phyloP scores from a whole-genome alignment of 2,888 invertebrate genomes.

The Lissonota sp. region DNA sequence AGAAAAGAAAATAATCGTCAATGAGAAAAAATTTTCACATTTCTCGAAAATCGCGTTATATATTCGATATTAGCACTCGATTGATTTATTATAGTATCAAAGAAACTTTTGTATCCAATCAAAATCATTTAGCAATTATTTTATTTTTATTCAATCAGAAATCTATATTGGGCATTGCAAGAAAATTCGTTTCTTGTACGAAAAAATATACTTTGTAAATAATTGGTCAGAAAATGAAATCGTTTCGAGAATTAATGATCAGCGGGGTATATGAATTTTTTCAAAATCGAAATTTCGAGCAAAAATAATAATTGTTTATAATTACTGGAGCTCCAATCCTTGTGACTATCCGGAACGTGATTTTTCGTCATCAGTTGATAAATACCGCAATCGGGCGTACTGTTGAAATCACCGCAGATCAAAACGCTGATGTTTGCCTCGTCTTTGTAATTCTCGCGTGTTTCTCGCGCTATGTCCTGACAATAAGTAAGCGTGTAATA shows the following conservation, averaged over 20 bases:
- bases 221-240: slow-evolving; percentile 12
- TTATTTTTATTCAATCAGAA: too few species aligned
- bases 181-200: too few species aligned
- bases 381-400: slow-evolving; percentile 92
- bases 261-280: too few species aligned
- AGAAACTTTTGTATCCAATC: too few species aligned
- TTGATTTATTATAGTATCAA: too few species aligned
- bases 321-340: slow-evolving; percentile 93
- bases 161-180: too few species aligned
- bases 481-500: slow-evolving; percentile 90
- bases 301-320: slow-evolving; percentile 63
- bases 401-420: slow-evolving; percentile 97
- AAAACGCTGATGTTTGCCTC: slow-evolving; percentile 87
- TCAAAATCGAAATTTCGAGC: too few species aligned
- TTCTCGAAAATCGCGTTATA: too few species aligned
- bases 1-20: slow-evolving; percentile 15
- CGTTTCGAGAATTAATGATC: neutral
- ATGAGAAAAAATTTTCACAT: slow-evolving; percentile 9
- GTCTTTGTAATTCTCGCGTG: slow-evolving; percentile 78
- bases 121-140: too few species aligned
- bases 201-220: neutral
- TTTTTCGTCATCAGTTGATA: slow-evolving; percentile 91
- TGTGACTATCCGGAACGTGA: slow-evolving; percentile 86
- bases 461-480: slow-evolving; percentile 85
- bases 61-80: too few species aligned